Evolutionary conservation across 1,140 invertebrate species (phyloP).

Genomic region (Ceratosolen solmsi): DNA sequence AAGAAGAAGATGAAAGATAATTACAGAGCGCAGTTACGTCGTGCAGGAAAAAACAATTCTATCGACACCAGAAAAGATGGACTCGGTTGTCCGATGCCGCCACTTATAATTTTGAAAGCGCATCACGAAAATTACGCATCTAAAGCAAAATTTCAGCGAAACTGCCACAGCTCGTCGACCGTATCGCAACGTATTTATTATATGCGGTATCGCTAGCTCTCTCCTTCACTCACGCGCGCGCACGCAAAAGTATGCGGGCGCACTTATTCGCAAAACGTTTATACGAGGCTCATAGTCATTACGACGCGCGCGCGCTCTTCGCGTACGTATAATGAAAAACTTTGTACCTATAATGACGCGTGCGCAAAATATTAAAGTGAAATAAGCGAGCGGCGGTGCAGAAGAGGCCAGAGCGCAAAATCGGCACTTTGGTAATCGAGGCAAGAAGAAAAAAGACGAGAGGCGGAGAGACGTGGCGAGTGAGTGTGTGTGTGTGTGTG

Average conservation of each 20-base stretch:
- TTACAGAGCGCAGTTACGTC: background rate
- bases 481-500: background rate
- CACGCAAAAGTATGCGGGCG: constrained; percentile 37
- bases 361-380: constrained; percentile 47
- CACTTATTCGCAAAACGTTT: constrained; percentile 18
- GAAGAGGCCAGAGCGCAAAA: constrained; percentile 25
- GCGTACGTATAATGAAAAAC: constrained; percentile 47
- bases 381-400: constrained; percentile 23
- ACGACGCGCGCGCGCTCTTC: constrained; percentile 2
- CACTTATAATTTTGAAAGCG: constrained; percentile 27
- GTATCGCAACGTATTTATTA: constrained; percentile 38
- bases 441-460: constrained; percentile 2
- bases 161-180: background rate
- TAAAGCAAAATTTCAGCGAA: constrained; percentile 22
- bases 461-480: background rate
- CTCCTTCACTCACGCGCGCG: background rate
- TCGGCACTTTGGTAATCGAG: constrained; percentile 46
- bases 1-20: constrained; percentile 6
- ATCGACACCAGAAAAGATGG: constrained; percentile 6
- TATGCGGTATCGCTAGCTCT: background rate
- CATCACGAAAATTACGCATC: constrained; percentile 31
- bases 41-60: background rate
- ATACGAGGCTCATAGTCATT: constrained; percentile 29
- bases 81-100: background rate
- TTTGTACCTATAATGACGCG: constrained; percentile 51